Base-by-base conservation (phyloP, 2,888 invertebrate genomes). In the Oscheius onirici region DNA sequence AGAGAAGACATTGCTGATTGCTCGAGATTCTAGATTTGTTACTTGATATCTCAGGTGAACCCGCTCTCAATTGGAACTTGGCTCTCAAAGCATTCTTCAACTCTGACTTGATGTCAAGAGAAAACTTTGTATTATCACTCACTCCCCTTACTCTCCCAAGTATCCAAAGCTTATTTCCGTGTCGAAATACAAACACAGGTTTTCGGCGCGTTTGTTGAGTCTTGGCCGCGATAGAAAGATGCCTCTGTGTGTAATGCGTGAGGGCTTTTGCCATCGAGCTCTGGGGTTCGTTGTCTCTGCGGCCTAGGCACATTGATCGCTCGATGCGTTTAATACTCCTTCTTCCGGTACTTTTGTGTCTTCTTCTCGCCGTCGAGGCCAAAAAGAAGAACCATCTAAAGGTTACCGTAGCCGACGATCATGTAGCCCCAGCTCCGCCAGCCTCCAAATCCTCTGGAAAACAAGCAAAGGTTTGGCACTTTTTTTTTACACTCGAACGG, bases 181-280 rank as follows among this genome's bases (percentile, higher is more conserved):
- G 49, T 49, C 20, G 49, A 63, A 49, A 63, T 63, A 46, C 46
- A 22, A 63, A 63, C 28, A 63, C 22, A 44, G 20, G 46, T 26
- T 20, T 44, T 24, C 46, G 46, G 49, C 22, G 63, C 46, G 49
- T 17, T 63, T 28, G 46, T 34, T 34, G 34, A 34, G 34, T 34
- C 34, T 3, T 6, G 34, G 34, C 34, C 34, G n/a, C n/a, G 34
- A 34, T 46, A 49, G 63, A 20, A 49, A 46, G 49, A 49, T 44
- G 46, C 46, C 44, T 49, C 49, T 52, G 67, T 46, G 67, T 67
- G 70, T 70, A 70, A 70, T 70, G 63, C 70, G 63, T 63, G 70
- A 55, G 70, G 61, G 44, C 46, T 20, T 22, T 58, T 17, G 17
- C 58, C n/a, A 34, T n/a, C 40, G n/a, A 58, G 61, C 61, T 61